A percentile compares a stretch with the other conserved stretches of the same genome.
phyloP scores from a whole-genome alignment of 2,797 vertebrate genomes.

The Microchirus variegatus region DNA sequence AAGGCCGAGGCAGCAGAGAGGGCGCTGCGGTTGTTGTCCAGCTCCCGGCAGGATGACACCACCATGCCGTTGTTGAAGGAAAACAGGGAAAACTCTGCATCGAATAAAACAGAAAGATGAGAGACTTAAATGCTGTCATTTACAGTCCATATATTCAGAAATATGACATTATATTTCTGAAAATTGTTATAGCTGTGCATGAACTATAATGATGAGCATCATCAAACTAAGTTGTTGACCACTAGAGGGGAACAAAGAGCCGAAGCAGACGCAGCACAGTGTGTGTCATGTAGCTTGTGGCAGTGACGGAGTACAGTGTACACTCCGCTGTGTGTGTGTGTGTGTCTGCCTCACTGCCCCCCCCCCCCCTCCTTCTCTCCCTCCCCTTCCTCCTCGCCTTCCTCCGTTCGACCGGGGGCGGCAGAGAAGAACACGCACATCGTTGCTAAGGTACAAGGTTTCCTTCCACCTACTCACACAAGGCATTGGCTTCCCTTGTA shows the following conservation, averaged over 20 bases:
- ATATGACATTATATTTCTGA: neutral
- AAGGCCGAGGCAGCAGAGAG: constrained; percentile 94
- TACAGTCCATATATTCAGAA: neutral
- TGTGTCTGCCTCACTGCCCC: constrained; percentile 49
- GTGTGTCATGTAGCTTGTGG: constrained; percentile 55
- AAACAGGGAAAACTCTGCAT: constrained; percentile 91
- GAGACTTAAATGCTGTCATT: neutral
- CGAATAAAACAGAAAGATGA: neutral
- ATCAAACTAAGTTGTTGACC: constrained; percentile 41
- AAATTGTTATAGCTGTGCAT: neutral
- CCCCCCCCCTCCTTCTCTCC: constrained; percentile 29
- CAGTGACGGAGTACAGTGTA: constrained; percentile 38
- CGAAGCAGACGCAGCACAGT: constrained; percentile 35
- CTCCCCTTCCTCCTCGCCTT: constrained; percentile 52
- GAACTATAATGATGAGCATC: too few relatives aligned
- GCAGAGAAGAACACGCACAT: constrained; percentile 77
- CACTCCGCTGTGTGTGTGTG: constrained; percentile 48
- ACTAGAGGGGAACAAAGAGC: constrained; percentile 68
- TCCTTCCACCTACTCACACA: constrained; percentile 83
- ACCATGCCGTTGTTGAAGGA: constrained; percentile 95
- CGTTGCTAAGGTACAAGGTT: constrained; percentile 86
- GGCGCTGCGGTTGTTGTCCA: constrained; percentile 88
- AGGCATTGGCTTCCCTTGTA: constrained; percentile 80
- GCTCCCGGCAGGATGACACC: constrained; percentile 90
- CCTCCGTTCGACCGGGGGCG: constrained; percentile 72